Conservation (phyloP, 2,888 invertebrate genomes). For the Polylopha cassiicola region DNA sequence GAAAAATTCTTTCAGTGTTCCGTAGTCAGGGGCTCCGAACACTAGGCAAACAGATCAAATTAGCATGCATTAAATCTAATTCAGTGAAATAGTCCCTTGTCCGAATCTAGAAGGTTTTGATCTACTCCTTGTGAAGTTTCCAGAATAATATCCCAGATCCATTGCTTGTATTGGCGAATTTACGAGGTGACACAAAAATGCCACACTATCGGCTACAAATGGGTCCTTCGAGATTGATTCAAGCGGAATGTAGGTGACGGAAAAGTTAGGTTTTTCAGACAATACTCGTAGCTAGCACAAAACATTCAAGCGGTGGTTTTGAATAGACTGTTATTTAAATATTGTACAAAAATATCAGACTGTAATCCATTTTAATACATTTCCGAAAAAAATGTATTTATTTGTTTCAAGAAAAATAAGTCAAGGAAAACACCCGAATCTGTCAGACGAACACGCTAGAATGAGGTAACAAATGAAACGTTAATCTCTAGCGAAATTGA, state of each 20-base stretch:
- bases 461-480: slow-evolving; percentile 45
- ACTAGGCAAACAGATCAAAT: too few relatives aligned
- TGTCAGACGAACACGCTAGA: slow-evolving; percentile 23
- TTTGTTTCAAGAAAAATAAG: slow-evolving; percentile 19
- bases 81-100: background rate
- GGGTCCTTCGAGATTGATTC: slow-evolving; percentile 22
- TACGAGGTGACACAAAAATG: slow-evolving; percentile 36
- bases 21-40: too few relatives aligned
- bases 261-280: too few relatives aligned
- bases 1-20: too few relatives aligned
- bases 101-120: too few relatives aligned
- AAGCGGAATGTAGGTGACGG: slow-evolving; percentile 17
- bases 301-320: too few relatives aligned
- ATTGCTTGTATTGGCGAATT: slow-evolving; percentile 6
- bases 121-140: too few relatives aligned
- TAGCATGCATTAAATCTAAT: background rate
- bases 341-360: slow-evolving; percentile 6
- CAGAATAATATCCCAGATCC: background rate
- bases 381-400: slow-evolving; percentile 12
- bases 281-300: too few relatives aligned
- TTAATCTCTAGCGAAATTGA: slow-evolving; percentile 53
- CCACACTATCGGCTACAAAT: slow-evolving; percentile 28
- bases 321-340: too few relatives aligned
- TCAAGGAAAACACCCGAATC: slow-evolving; percentile 21
- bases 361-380: slow-evolving; percentile 12